Evolutionary conservation across 1,140 invertebrate species (phyloP), one percentile per base, ranked within the genome.

Genomic region (Aphidius gifuensis): DNA sequence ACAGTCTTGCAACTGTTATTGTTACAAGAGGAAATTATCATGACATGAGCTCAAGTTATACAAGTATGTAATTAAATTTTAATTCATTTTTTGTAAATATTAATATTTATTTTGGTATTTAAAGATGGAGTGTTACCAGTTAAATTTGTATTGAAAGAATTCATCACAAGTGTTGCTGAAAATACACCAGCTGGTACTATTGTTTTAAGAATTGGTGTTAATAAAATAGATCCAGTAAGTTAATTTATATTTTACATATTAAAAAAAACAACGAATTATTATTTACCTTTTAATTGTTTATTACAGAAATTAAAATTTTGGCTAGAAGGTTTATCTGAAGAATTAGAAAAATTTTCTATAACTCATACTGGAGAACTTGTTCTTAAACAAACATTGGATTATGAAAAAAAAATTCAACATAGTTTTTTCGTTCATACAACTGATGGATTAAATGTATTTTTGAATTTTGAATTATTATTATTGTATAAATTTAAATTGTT

Each of bases 391-490:
- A 79, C 87, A 7, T 78, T 96, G 45, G 93, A 96, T 82, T 96
- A 90, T 77, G 93, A 96, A 76, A 84, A 85, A 16, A 82, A 84
- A 54, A 83, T 87, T 49, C 83, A 84, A 42, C 92, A 92, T 70
- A 82, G 83, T 53, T 92, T 96, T 71, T 83, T 89, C 66, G 90
- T 93, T n/a, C 86, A 90, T 74, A 92, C 91, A 7, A 91, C 91
- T 4, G 92, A 96, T 80, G 92, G 91, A 39, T 82, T 84, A 66
- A 83, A 86, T 71, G 91, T 92, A 80, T 23, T 32, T 79, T 54
- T 40, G 51, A 46, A 32, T 32, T 32, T 32, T 32, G 1, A 32
- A 32, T 32, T 32, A 32, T 32, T 32, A 32, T 32, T 23, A 39
- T 23, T 50, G 64, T 56, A 51, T 39, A 50, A 4, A 5, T 50